A percentile compares a stretch with the other conserved stretches of the same genome.
phyloP scores from a whole-genome alignment of 2,113 vertebrate genomes.

The Trichomycterus rosablanca region DNA sequence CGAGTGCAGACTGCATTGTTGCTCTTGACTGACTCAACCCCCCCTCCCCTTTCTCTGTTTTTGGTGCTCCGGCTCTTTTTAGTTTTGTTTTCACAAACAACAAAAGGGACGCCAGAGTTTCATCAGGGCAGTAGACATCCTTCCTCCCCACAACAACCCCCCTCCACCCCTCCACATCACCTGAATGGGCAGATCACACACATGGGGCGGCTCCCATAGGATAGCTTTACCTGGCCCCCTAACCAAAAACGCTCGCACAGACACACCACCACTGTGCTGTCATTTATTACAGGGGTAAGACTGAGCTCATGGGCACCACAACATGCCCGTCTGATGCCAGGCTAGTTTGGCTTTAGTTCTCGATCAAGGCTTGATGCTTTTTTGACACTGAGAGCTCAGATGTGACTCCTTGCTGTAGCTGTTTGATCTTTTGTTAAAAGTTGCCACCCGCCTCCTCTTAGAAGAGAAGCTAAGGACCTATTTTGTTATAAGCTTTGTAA shows the following conservation, averaged over 20 bases:
- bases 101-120: conserved; percentile 62
- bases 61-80: conserved; percentile 53
- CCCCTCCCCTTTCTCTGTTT: conserved; percentile 37
- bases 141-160: conserved; percentile 52
- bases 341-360: neutral
- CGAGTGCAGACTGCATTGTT: conserved; percentile 59
- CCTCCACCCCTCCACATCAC: conserved; percentile 46
- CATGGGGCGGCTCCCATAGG: conserved; percentile 47
- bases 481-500: too few species aligned
- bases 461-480: too few species aligned
- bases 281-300: conserved; percentile 31
- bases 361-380: too few species aligned
- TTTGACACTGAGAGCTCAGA: too few species aligned
- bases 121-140: conserved; percentile 55
- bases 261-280: conserved; percentile 23
- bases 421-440: too few species aligned
- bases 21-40: conserved; percentile 50
- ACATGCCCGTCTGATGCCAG: conserved; percentile 5
- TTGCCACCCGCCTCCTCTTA: too few species aligned
- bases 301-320: conserved; percentile 6
- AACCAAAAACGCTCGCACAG: conserved; percentile 36
- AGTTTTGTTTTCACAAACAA: conserved; percentile 64
- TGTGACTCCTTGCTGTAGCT: too few species aligned
- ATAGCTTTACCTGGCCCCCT: conserved; percentile 54
- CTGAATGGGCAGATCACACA: conserved; percentile 59